Percentiles rank a stretch among this genome's conserved stretches.
phyloP scores from a whole-genome alignment of 92 coral and sea anemone genomes.

The Phenganax stokvisi region DNA sequence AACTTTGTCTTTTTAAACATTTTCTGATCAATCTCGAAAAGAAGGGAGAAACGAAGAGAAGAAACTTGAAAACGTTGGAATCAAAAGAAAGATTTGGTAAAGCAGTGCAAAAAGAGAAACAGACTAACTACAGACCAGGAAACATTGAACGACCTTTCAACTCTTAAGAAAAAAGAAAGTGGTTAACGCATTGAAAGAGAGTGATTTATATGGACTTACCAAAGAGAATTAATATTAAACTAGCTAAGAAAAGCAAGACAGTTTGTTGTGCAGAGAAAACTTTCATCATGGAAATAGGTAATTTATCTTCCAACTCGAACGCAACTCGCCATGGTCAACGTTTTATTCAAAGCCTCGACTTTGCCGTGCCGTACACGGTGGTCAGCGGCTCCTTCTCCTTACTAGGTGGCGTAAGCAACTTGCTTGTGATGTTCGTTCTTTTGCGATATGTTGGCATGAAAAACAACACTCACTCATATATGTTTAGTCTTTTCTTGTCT shows the following conservation, averaged over 20 bases:
- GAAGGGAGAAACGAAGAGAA: too few relatives aligned
- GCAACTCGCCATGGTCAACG: background rate
- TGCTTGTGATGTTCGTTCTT: constrained; percentile 10
- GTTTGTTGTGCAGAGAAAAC: background rate
- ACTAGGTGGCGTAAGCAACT: constrained; percentile 9
- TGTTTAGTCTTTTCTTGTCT: constrained; percentile 29
- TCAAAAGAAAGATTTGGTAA: too few relatives aligned
- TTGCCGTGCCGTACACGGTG: constrained; percentile 8
- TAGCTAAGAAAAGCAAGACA: background rate
- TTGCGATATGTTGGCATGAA: constrained; percentile 5
- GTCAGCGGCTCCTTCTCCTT: constrained; percentile 16
- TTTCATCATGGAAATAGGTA: background rate
- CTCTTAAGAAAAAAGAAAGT: too few relatives aligned
- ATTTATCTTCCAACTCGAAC: constrained; percentile 1
- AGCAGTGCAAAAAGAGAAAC: too few relatives aligned
- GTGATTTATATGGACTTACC: too few relatives aligned
- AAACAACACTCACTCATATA: constrained; percentile 10
- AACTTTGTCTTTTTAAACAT: too few relatives aligned
- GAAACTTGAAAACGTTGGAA: too few relatives aligned
- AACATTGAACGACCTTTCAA: too few relatives aligned
- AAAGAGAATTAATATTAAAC: background rate
- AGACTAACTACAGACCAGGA: too few relatives aligned
- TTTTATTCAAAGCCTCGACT: background rate
- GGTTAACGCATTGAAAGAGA: too few relatives aligned
- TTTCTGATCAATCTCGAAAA: too few relatives aligned